Percentiles rank a stretch among this genome's conserved stretches.
phyloP scores from a whole-genome alignment of 1,140 invertebrate species.

The Eciton burchellii region DNA sequence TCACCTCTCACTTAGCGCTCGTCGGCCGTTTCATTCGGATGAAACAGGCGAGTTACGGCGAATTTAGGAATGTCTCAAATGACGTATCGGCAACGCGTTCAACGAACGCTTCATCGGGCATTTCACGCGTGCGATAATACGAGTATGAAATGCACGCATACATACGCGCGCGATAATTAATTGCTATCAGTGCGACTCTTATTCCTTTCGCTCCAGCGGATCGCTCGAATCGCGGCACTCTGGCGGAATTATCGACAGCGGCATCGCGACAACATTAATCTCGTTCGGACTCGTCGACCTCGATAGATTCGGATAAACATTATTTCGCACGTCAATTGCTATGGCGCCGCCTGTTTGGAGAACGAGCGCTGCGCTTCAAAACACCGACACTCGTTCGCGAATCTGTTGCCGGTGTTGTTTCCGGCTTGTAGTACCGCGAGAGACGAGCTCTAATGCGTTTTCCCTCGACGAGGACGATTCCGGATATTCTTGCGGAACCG shows the following conservation, averaged over 20 bases:
- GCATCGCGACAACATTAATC: not conserved
- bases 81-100: not conserved
- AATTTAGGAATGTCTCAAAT: slow-evolving; percentile 27
- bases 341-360: not conserved
- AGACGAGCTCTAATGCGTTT: too few relatives aligned
- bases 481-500: not conserved
- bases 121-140: not conserved
- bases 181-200: slow-evolving; percentile 18
- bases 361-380: slow-evolving; percentile 19
- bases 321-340: slow-evolving; percentile 3
- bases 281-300: not conserved
- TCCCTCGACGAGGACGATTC: not conserved
- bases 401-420: too few relatives aligned
- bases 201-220: not conserved
- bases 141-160: not conserved
- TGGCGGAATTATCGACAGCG: not conserved
- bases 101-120: slow-evolving; percentile 15
- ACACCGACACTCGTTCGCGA: not conserved
- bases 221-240: slow-evolving; percentile 31
- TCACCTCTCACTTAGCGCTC: slow-evolving; percentile 1
- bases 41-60: not conserved
- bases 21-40: not conserved
- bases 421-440: too few relatives aligned
- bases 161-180: slow-evolving; percentile 38
- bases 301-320: slow-evolving; percentile 1